Percentiles rank a stretch among this genome's conserved stretches.
Conservation (phyloP, 2,888 invertebrate genomes). For the Rotaria macrura region DNA sequence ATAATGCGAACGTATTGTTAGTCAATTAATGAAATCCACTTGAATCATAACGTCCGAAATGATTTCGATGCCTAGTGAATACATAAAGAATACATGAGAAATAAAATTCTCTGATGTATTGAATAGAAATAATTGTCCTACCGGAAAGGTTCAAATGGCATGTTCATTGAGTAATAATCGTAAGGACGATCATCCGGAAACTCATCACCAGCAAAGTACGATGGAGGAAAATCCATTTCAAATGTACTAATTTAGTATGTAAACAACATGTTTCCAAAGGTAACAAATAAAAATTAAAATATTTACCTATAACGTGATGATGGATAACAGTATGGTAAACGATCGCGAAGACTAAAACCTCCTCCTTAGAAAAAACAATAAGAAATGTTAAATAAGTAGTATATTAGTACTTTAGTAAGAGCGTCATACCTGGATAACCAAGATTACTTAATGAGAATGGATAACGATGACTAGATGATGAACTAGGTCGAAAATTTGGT, state of each 20-base stretch:
- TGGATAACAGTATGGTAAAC: not conserved
- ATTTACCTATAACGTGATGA: not conserved
- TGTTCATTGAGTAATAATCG: not conserved
- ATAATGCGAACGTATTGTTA: not conserved
- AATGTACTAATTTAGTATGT: not conserved
- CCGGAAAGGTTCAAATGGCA: not conserved
- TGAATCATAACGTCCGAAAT: constrained; percentile 15
- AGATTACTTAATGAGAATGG: not conserved
- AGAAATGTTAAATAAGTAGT: not conserved
- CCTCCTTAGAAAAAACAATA: not conserved
- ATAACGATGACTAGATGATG: constrained; percentile 4
- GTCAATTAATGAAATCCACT: not conserved
- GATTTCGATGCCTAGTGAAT: not conserved
- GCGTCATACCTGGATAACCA: not conserved
- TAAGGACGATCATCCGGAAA: not conserved
- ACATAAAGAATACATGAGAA: not conserved
- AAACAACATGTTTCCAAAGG: not conserved
- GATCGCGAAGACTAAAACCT: constrained; percentile 3
- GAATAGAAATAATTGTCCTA: not conserved
- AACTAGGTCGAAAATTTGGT: not conserved
- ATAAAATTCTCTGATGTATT: no score
- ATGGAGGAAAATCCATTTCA: constrained; percentile 3
- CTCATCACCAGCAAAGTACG: not conserved
- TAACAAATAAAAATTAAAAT: not conserved
- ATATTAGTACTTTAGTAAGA: not conserved